These are phyloP conservation scores for Decapterus maruadsi DNA, from an alignment of 2,797 vertebrate genomes.

Conservation along the genomic window DNA sequence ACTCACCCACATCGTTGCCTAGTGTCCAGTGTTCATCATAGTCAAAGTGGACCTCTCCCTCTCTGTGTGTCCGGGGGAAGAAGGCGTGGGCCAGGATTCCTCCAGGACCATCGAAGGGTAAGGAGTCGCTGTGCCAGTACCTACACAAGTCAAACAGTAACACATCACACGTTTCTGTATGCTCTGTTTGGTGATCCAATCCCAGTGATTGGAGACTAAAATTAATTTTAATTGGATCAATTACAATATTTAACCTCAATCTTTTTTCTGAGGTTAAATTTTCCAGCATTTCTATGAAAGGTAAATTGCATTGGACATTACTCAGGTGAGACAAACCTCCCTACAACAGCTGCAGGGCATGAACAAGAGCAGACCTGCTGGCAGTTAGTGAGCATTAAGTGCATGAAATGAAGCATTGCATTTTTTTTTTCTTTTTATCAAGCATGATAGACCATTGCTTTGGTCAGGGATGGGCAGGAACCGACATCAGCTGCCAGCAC, in stretches of 20 bases:
- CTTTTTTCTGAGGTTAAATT: too few relatives aligned
- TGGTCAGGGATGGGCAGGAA: too few relatives aligned
- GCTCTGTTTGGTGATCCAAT: background rate
- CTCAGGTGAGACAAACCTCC: background rate
- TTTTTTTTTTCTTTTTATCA: background rate
- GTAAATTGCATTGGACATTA: background rate
- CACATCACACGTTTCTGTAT: background rate
- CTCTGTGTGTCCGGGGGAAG: constrained; percentile 91
- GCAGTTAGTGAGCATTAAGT: too few relatives aligned
- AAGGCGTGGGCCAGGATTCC: constrained; percentile 94
- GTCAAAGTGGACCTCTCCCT: constrained; percentile 94
- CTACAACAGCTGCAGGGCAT: background rate
- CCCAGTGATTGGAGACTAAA: background rate
- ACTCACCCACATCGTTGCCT: constrained; percentile 84
- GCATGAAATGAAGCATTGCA: too few relatives aligned
- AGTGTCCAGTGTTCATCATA: constrained; percentile 93
- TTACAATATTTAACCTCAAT: background rate
- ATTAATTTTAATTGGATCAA: background rate
- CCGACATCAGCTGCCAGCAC: too few relatives aligned
- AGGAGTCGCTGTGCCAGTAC: constrained; percentile 92
- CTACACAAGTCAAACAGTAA: constrained; percentile 70
- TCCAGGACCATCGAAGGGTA: constrained; percentile 93
- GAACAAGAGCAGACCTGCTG: too few relatives aligned
- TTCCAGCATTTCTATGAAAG: background rate
- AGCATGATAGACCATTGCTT: too few relatives aligned